Evolutionary conservation across 2,888 invertebrate species (phyloP).

Genomic region (Heliconius aoede): DNA sequence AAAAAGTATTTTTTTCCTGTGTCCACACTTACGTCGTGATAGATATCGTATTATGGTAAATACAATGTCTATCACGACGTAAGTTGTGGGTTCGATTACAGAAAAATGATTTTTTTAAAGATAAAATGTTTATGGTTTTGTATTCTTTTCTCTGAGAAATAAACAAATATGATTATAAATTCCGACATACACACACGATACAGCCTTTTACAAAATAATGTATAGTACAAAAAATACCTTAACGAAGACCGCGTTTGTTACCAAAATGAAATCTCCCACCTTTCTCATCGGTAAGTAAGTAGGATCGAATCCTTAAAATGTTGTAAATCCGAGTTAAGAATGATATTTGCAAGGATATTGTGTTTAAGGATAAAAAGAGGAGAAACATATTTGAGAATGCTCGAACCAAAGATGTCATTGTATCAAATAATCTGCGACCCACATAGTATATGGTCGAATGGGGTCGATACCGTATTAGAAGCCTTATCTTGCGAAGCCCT

Average conservation of each 20-base stretch:
- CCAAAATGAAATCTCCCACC: not conserved
- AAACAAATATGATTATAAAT: too few relatives aligned
- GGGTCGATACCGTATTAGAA: conserved; percentile 36
- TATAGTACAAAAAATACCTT: not conserved
- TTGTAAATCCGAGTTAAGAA: not conserved
- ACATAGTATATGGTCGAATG: conserved; percentile 26
- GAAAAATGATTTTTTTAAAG: too few relatives aligned
- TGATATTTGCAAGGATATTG: conserved; percentile 4
- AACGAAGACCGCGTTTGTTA: not conserved
- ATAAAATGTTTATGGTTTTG: too few relatives aligned
- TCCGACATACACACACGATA: too few relatives aligned
- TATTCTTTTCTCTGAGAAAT: too few relatives aligned
- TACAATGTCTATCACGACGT: too few relatives aligned
- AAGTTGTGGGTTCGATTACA: too few relatives aligned
- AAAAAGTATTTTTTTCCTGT: too few relatives aligned
- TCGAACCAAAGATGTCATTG: not conserved
- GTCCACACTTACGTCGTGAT: too few relatives aligned
- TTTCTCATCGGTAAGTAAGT: not conserved
- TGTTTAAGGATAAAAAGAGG: not conserved
- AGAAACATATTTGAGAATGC: not conserved
- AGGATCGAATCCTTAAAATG: not conserved
- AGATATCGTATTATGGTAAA: too few relatives aligned
- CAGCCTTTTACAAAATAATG: not conserved
- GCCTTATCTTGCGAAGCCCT: conserved; percentile 33
- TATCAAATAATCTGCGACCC: conserved; percentile 28